Percentiles rank a stretch among this genome's conserved stretches.
phyloP scores from a whole-genome alignment of 2,797 vertebrate genomes.

The Parambassis ranga region DNA sequence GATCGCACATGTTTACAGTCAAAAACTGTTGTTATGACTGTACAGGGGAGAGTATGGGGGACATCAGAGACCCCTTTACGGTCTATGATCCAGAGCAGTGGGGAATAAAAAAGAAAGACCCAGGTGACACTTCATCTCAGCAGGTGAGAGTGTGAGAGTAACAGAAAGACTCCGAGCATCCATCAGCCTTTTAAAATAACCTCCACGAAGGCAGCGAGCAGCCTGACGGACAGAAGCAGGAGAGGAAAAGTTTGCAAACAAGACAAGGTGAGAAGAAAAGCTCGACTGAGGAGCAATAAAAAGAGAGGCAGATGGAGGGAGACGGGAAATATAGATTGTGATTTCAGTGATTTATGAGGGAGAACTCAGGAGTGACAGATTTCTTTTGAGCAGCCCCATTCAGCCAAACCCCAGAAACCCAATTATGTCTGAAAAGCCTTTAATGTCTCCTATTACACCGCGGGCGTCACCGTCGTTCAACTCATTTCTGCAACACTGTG shows the following conservation, averaged over 20 bases:
- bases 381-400: constrained; percentile 10
- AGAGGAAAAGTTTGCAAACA: not conserved
- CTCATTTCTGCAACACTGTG: constrained; percentile 27
- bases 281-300: not conserved
- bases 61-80: too few relatives aligned
- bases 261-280: too few relatives aligned
- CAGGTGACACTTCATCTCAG: too few relatives aligned
- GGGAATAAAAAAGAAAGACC: too few relatives aligned
- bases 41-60: too few relatives aligned
- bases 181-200: too few relatives aligned
- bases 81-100: too few relatives aligned
- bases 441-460: constrained; percentile 43
- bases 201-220: not conserved
- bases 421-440: constrained; percentile 56
- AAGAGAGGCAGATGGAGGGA: not conserved
- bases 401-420: constrained; percentile 40
- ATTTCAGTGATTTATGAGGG: constrained; percentile 48
- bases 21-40: too few relatives aligned
- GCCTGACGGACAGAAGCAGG: too few relatives aligned
- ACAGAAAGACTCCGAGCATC: too few relatives aligned
- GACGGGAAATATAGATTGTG: constrained; percentile 15
- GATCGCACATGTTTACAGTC: too few relatives aligned
- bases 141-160: too few relatives aligned
- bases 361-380: constrained; percentile 7
- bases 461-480: constrained; percentile 34